Base-by-base conservation (phyloP, 1,140 invertebrate genomes). In the Philotrypesis tridentata region DNA sequence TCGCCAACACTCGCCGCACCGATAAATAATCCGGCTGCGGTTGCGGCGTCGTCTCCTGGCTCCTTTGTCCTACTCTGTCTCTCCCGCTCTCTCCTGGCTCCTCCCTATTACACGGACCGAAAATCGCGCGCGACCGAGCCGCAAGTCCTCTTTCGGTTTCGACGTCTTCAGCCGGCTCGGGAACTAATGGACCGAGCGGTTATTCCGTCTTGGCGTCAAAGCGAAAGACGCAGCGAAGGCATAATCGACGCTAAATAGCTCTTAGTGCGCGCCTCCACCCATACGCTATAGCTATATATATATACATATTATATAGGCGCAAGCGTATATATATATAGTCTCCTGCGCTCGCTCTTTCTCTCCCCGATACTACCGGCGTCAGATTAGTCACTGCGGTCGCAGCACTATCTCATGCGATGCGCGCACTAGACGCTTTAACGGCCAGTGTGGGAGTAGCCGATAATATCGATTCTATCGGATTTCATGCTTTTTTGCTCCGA, bases 171-270 rank as follows among this genome's bases (percentile, higher is more conserved):
- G 21, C 40, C 21, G 63, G 43, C 72, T 74, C 55, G 31, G 25
- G 3, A 31, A 17, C 65, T 82, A 82, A 82, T 82, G 73, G 80
- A 76, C 80, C 67, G 71, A 48, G 21, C 27, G 61, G 61, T 75
- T 61, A 79, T 79, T 79, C 67, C 72, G 43, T 72, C 43, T 73
- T 77, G 21, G 75, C 63, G 75, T 67, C 65, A 71, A 55, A 21
- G 65, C 80, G 65, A 71, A 82, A 61, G 27, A 7, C 43, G n/a
- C 11, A 23, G 79, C 27, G 31, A 40, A 25, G 73, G 37, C 40
- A 68, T 82, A 82, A 75, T 76, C 65, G 80, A 82, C 65, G 73
- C 63, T 82, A 82, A 82, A 82, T 82, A 76, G 65, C 73, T 67
- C 48, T 82, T 43, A 55, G 48, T 23, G 23, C n/a, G 61, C 21